Conservation (phyloP, 2,797 vertebrate species). For the Malacoraja senta region DNA sequence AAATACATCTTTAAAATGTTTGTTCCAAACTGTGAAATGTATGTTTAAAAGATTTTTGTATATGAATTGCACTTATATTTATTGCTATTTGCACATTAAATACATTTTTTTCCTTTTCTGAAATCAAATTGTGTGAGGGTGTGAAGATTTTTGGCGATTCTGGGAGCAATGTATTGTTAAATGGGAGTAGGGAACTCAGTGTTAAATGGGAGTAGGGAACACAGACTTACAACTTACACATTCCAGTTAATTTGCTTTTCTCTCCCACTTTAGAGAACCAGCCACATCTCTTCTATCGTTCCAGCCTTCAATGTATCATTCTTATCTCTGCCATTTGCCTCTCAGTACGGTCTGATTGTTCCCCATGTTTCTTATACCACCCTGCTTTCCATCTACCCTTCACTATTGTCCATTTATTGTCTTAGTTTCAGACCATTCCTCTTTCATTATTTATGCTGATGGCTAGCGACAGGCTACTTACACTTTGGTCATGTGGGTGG, state of each 20-base stretch:
- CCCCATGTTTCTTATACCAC: neutral
- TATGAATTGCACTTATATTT: neutral
- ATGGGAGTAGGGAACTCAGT: neutral
- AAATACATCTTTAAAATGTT: neutral
- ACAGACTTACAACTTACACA: neutral
- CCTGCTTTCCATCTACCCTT: neutral
- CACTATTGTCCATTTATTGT: neutral
- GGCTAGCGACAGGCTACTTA: neutral
- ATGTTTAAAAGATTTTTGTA: neutral
- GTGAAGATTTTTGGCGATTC: neutral
- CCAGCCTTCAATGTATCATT: neutral
- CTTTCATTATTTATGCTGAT: neutral
- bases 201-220: neutral
- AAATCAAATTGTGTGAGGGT: neutral
- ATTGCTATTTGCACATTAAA: conserved; percentile 32
- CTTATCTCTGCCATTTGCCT: neutral
- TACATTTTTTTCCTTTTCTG: neutral
- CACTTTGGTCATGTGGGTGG: neutral
- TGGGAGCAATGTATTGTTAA: neutral
- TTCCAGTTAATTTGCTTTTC: neutral
- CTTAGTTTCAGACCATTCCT: neutral
- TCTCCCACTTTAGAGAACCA: neutral
- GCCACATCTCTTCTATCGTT: neutral
- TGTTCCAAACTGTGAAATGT: neutral
- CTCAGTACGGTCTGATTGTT: neutral